Percentiles rank a stretch among this genome's conserved stretches.
phyloP scores from a whole-genome alignment of 2,888 invertebrate genomes.

The Acheta domesticus region DNA sequence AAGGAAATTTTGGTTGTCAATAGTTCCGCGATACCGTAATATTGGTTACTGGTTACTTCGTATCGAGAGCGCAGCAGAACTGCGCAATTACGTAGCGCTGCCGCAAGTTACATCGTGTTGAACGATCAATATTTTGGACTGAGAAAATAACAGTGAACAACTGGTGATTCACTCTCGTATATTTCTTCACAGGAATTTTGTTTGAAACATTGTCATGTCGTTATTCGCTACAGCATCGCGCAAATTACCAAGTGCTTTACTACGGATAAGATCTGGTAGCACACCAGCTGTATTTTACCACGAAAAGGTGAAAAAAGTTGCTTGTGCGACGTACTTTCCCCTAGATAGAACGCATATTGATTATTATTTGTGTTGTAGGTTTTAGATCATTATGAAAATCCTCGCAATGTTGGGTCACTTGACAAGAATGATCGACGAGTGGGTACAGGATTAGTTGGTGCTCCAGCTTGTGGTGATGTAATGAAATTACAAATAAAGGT shows the following conservation, averaged over 20 bases:
- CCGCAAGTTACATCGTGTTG: too few relatives aligned
- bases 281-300: constrained; percentile 18
- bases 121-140: too few relatives aligned
- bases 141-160: too few relatives aligned
- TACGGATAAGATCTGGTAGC: constrained; percentile 11
- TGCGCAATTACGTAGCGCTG: too few relatives aligned
- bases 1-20: too few relatives aligned
- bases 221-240: background rate
- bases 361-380: constrained; percentile 58
- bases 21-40: too few relatives aligned
- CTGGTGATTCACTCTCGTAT: too few relatives aligned
- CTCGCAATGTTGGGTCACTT: constrained; percentile 94
- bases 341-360: too few relatives aligned
- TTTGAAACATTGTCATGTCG: background rate
- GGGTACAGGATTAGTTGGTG: constrained; percentile 97
- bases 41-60: too few relatives aligned
- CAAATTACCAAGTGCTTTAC: background rate
- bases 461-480: constrained; percentile 99
- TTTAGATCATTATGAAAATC: constrained; percentile 99
- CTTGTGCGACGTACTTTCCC: too few relatives aligned
- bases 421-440: constrained; percentile 91
- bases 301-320: constrained; percentile 18
- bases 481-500: constrained; percentile 98
- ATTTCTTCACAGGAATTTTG: background rate
- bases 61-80: too few relatives aligned